phyloP scores from a whole-genome alignment of 30 jellyfish, hydroid and myxozoan genomes.

The Turritopsis rubra region DNA sequence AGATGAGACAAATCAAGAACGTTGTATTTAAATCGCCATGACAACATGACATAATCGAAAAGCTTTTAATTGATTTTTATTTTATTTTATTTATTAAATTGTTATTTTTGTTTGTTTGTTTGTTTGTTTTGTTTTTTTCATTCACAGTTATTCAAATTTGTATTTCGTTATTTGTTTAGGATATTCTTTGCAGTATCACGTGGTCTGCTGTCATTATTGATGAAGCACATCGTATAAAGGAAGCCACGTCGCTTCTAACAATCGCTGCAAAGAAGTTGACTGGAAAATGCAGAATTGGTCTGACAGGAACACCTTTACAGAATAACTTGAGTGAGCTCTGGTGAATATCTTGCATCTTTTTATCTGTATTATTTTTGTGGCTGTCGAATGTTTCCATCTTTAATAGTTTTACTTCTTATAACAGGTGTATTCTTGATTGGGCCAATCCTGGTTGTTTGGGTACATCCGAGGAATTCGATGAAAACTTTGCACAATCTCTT shows the following conservation, averaged over 20 bases:
- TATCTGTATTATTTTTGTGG: neutral
- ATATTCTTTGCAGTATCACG: constrained; percentile 21
- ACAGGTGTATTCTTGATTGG: constrained; percentile 83
- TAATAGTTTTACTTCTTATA: neutral
- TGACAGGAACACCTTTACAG: constrained; percentile 84
- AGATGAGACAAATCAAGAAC: neutral
- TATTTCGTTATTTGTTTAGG: constrained; percentile 19
- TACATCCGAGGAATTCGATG: constrained; percentile 33
- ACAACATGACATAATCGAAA: too few species aligned
- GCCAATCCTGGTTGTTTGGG: constrained; percentile 87
- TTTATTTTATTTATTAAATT: too few species aligned
- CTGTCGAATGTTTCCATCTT: neutral
- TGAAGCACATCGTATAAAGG: constrained; percentile 80
- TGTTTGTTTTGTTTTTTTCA: too few species aligned
- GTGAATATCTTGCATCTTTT: constrained; percentile 18
- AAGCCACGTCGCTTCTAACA: constrained; percentile 38
- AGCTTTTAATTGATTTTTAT: too few species aligned
- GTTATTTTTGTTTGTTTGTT: neutral
- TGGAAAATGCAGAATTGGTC: constrained; percentile 47
- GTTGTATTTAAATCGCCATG: too few species aligned
- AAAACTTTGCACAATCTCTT: constrained; percentile 43
- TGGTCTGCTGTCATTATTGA: constrained; percentile 68
- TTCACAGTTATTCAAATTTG: neutral
- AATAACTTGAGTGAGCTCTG: constrained; percentile 72
- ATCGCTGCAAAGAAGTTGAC: constrained; percentile 48